A percentile compares a stretch with the other conserved stretches of the same genome.
Evolutionary conservation across 2,888 invertebrate genomes (phyloP).

Genomic region (Lasius platythorax): DNA sequence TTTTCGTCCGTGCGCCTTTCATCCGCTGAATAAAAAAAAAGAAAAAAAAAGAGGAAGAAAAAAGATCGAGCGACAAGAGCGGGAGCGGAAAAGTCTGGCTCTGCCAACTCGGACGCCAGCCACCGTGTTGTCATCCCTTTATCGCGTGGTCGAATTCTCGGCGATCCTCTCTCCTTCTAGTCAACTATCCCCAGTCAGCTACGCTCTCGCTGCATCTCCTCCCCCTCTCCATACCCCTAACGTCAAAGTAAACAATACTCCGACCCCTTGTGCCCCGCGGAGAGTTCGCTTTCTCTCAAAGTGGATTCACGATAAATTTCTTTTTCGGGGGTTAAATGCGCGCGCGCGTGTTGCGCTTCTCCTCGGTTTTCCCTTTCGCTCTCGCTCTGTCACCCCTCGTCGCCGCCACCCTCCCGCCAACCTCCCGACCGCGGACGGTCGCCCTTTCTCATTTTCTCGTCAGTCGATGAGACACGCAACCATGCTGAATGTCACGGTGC

Average conservation of each 20-base stretch:
- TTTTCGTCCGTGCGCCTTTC: conserved; percentile 67
- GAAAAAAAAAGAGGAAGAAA: conserved; percentile 3
- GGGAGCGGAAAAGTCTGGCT: conserved; percentile 37
- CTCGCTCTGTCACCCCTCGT: conserved; percentile 38
- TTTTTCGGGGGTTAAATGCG: conserved; percentile 68
- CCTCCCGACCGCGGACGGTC: conserved; percentile 21
- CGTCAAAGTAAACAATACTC: conserved; percentile 70
- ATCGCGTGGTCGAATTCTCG: conserved; percentile 71
- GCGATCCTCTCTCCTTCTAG: conserved; percentile 53
- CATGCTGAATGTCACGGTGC: conserved; percentile 50
- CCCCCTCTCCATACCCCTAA: conserved; percentile 30
- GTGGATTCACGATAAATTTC: conserved; percentile 71
- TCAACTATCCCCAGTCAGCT: conserved; percentile 18
- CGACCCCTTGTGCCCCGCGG: conserved; percentile 61
- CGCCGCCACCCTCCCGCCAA: background rate
- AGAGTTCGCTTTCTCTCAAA: conserved; percentile 59
- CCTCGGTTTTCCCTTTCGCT: conserved; percentile 52
- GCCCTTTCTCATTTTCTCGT: conserved; percentile 57
- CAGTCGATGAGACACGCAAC: conserved; percentile 50
- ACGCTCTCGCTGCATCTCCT: conserved; percentile 7
- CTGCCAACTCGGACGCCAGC: conserved; percentile 48
- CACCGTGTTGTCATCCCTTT: conserved; percentile 68
- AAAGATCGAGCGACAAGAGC: background rate
- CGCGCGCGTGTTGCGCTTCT: conserved; percentile 45
- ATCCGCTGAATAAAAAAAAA: conserved; percentile 33